Evolutionary conservation across 2,797 vertebrate species (phyloP).

Genomic region (Arrhamphus sclerolepis): DNA sequence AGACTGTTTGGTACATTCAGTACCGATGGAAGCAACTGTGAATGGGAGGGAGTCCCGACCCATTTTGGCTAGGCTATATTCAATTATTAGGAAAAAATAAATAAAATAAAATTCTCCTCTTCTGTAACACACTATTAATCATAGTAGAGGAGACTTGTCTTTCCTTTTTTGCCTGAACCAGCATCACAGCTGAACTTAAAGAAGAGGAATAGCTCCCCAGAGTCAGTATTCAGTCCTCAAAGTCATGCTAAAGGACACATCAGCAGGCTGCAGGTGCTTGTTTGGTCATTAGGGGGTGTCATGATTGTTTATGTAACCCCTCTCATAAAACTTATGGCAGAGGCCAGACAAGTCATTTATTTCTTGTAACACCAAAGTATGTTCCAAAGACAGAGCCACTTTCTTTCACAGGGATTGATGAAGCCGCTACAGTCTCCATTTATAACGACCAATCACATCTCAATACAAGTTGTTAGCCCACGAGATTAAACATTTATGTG

Average conservation of each 20-base stretch:
- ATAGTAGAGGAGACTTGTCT: conserved; percentile 24
- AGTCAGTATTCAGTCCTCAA: conserved; percentile 17
- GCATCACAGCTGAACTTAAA: conserved; percentile 12
- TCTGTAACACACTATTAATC: conserved; percentile 20
- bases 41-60: no score
- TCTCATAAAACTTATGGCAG: conserved; percentile 18
- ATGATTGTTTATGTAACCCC: conserved; percentile 17
- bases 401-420: conserved; percentile 29
- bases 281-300: conserved; percentile 23
- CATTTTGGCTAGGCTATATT: no score
- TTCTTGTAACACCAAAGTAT: conserved; percentile 15
- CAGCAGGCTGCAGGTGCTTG: conserved; percentile 28
- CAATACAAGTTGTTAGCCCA: conserved; percentile 30
- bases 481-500: conserved; percentile 49
- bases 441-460: conserved; percentile 32
- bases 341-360: conserved; percentile 14
- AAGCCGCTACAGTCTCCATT: conserved; percentile 23
- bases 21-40: no score
- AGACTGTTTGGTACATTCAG: no score
- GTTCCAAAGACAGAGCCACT: conserved; percentile 10
- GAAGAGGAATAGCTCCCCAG: not conserved
- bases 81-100: no score
- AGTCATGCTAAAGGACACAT: conserved; percentile 35
- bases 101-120: conserved; percentile 2
- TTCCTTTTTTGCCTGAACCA: conserved; percentile 5